Evolutionary conservation across 2,888 invertebrate species (phyloP), one percentile per base, ranked within the genome.

Genomic region (Rhamphomyia laevipes): DNA sequence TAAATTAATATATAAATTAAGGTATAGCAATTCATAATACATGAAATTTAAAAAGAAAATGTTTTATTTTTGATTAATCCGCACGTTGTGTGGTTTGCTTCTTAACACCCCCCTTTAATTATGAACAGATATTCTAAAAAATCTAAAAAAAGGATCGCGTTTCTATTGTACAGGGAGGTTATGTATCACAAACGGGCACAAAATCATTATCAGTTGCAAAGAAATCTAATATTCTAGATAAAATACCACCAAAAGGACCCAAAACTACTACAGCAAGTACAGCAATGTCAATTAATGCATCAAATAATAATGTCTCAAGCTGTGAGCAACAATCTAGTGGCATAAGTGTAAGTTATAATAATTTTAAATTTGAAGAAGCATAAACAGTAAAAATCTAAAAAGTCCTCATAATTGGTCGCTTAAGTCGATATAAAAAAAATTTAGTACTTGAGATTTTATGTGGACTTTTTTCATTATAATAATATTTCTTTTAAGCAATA

Each of bases 211-310:
- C 84, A 64, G 82, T 88, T 48, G 74, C 76, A 52, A 87, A 85
- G 73, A 84, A 85, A 68, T 75, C 81, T 46, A 92, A 93, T 73
- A 82, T 91, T 47, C 74, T 93, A 55, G 86, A 86, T 63, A 82
- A 84, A 65, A 80, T 65, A 60, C 72, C 62, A 54, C 73, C 67
- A 63, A 74, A 71, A 71, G 74, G 61, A 35, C 67, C 64, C 31
- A 64, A 63, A 54, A 60, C 63, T 59, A 55, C 56, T 57, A 38
- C 52, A 55, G 54, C 47, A 56, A 40, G 18, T 27, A 15, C 15
- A 12, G 23, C 48, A 9, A 42, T 53, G 13, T 56, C 51, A 50
- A 56, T 57, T 47, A 61, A 64, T 49, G 61, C 65, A 47, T 60
- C 60, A 48, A 67, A 68, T 42, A 65, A 66, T 47, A 61, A 60